Evolutionary conservation across 1,140 invertebrate genomes (phyloP).

Genomic region (Atta colombica): DNA sequence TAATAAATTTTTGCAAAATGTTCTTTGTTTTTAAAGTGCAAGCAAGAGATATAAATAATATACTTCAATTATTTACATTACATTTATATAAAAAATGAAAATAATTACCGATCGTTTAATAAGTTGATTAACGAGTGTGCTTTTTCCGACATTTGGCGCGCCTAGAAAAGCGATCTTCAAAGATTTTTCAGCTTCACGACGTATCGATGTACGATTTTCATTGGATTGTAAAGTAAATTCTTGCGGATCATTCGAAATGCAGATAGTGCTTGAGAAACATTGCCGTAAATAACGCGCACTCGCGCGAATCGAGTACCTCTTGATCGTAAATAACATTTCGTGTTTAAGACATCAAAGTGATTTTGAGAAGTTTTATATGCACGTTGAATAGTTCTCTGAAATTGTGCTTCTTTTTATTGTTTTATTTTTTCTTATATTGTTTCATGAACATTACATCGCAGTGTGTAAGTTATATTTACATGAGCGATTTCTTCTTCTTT

Average conservation of each 20-base stretch:
- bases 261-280: not conserved
- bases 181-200: constrained; percentile 78
- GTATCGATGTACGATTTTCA: constrained; percentile 1
- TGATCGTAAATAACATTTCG: constrained; percentile 52
- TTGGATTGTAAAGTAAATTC: not conserved
- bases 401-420: not conserved
- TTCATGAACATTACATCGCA: too few species aligned
- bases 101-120: constrained; percentile 91
- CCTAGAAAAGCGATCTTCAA: constrained; percentile 96
- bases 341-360: not conserved
- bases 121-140: constrained; percentile 96
- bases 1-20: not conserved
- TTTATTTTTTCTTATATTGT: not conserved
- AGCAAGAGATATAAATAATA: not conserved
- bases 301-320: not conserved
- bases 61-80: not conserved
- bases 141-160: constrained; percentile 97
- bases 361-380: not conserved
- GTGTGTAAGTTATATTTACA: too few species aligned
- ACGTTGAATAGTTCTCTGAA: not conserved
- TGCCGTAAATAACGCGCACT: constrained; percentile 14
- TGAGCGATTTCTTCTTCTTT: too few species aligned
- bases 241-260: not conserved
- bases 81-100: constrained; percentile 2
- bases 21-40: not conserved